Base-by-base conservation (phyloP, 1,140 invertebrate species). In the Batillaria attramentaria region DNA sequence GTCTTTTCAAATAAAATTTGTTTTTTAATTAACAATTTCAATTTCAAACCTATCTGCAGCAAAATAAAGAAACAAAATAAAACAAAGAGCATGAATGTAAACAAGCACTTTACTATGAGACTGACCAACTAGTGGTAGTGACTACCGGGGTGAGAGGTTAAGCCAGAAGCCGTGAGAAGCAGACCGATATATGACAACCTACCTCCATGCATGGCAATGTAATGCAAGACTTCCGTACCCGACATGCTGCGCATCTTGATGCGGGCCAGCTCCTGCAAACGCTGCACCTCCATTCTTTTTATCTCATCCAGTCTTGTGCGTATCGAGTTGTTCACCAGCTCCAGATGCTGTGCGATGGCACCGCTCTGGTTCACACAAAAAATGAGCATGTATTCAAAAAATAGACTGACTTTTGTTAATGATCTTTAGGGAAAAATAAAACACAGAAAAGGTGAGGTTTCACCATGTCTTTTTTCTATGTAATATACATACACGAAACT, bases 271-370 rank as follows among this genome's bases (percentile, higher is more conserved):
- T 95, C 93, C 28, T 95, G 93, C 1, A 99, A 90, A 41, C 94
- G 88, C 68, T 97, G 94, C 62, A 99, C 84, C 92, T 99, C 98
- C 42, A 94, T 93, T 69, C 98, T 92, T 90, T 99, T 99, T 28
- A 99, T 93, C 92, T 99, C 97, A 90, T 99, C 97, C 33, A 99
- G 90, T 91, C 95, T 95, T 2, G 94, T 94, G 82, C 97, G 93
- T 0, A 99, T 94, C 87, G 96, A 93, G 88, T 98, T 96, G 88
- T 94, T 94, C 0, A 98, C 96, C 89, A 95, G 96, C 85, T 98
- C 95, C 77, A 99, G 91, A 85, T 99, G 95, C 74, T 95, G 92
- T 0, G 98, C 96, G 82, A 99, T 97, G 89, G 96, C 96, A 3
- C 97, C 97, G 86, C 93, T 95, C 95, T 97, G 87, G 31, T 89